Conservation (phyloP, 2,797 vertebrate genomes). For the Euthynnus affinis region DNA sequence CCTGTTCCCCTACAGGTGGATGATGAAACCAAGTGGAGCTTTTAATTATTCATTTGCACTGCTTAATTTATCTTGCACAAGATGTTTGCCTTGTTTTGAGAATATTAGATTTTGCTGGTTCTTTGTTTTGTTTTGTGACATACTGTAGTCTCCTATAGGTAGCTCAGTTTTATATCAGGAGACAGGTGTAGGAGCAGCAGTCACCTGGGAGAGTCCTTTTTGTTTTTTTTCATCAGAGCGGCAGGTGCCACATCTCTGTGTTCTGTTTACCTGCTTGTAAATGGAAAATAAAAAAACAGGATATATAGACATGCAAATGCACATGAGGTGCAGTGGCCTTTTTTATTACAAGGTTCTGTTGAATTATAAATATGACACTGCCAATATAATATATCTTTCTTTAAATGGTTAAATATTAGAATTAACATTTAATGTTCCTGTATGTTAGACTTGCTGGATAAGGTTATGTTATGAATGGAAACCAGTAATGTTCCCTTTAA, state of each 20-base stretch:
- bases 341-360: background rate
- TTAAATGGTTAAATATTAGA: too few relatives aligned
- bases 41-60: background rate
- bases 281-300: background rate
- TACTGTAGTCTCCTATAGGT: too few relatives aligned
- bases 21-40: background rate
- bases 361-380: background rate
- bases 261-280: background rate
- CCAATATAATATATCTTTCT: background rate
- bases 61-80: background rate
- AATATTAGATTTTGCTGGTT: background rate
- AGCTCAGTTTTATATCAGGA: too few relatives aligned
- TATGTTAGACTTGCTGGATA: too few relatives aligned
- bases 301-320: too few relatives aligned
- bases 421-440: too few relatives aligned
- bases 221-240: too few relatives aligned
- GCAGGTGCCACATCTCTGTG: conserved; percentile 2
- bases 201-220: background rate
- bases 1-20: conserved; percentile 6
- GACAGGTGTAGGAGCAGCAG: too few relatives aligned
- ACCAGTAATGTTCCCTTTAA: too few relatives aligned
- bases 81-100: background rate
- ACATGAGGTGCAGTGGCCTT: too few relatives aligned
- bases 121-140: background rate
- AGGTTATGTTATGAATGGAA: too few relatives aligned